Percentiles rank a stretch among this genome's conserved stretches.
phyloP scores from a whole-genome alignment of 2,113 vertebrate species.

The Oncorhynchus tshawytscha region DNA sequence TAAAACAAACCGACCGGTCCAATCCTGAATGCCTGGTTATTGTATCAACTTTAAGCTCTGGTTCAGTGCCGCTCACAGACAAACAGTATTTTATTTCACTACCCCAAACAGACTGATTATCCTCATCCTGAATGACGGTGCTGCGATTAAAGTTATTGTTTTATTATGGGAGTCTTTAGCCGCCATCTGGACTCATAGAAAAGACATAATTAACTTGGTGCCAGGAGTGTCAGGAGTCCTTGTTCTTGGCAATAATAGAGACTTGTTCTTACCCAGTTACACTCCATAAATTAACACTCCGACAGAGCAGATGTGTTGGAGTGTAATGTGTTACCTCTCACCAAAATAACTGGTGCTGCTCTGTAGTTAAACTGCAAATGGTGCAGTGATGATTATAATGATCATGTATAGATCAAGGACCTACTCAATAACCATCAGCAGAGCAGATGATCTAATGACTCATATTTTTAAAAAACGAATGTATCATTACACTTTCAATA shows the following conservation, averaged over 20 bases:
- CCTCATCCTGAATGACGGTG: slow-evolving; percentile 33
- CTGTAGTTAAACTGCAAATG: too few relatives aligned
- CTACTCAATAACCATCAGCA: background rate
- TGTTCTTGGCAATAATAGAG: background rate
- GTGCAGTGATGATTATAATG: background rate
- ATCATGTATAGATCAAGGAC: background rate
- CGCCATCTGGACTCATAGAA: slow-evolving; percentile 54
- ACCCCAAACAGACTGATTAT: slow-evolving; percentile 18
- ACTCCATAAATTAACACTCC: background rate
- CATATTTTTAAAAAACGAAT: background rate
- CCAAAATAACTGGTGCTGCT: too few relatives aligned
- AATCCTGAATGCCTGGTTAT: background rate
- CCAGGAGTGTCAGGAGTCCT: background rate
- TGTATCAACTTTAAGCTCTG: slow-evolving; percentile 10
- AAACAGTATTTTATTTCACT: slow-evolving; percentile 52
- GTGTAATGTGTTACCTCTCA: too few relatives aligned
- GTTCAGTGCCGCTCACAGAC: slow-evolving; percentile 60
- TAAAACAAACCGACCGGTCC: too few relatives aligned
- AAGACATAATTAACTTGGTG: slow-evolving; percentile 17
- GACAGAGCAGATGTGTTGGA: background rate
- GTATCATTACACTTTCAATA: background rate
- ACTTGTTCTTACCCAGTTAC: background rate
- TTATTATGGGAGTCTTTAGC: slow-evolving; percentile 53
- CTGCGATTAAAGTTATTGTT: slow-evolving; percentile 60
- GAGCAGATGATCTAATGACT: background rate